These are phyloP conservation scores for Mastigias papua DNA, from an alignment of 30 jellyfish, hydroid and myxozoan species.

Conservation along the genomic window DNA sequence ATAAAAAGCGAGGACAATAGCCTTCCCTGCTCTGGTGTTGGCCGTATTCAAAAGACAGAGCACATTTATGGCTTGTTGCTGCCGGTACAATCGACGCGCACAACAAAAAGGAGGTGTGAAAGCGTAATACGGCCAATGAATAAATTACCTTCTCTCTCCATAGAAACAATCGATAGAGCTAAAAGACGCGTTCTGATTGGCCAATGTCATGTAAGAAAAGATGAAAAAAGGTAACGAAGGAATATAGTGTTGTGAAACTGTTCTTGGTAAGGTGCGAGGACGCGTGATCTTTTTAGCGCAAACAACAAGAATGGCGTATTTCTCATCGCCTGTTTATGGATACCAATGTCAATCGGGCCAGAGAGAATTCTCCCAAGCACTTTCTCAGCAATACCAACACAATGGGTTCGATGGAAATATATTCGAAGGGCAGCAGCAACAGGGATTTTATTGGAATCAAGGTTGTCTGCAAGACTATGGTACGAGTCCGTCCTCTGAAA, in stretches of 20 bases:
- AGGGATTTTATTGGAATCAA: constrained; percentile 25
- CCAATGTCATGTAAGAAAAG: constrained; percentile 21
- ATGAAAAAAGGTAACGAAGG: constrained; percentile 12
- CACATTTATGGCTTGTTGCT: constrained; percentile 50
- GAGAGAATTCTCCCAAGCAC: constrained; percentile 30
- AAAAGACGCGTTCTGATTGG: constrained; percentile 50
- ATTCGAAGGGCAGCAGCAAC: constrained; percentile 41
- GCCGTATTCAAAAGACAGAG: constrained; percentile 21
- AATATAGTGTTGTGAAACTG: constrained; percentile 42
- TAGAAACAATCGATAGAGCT: constrained; percentile 45
- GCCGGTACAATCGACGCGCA: constrained; percentile 64
- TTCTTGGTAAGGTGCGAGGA: constrained; percentile 63
- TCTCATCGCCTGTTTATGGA: constrained; percentile 55
- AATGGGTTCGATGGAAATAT: constrained; percentile 22
- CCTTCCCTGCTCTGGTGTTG: neutral
- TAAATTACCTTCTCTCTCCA: constrained; percentile 52
- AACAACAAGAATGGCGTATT: constrained; percentile 74
- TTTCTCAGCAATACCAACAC: constrained; percentile 8
- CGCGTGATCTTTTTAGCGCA: constrained; percentile 60
- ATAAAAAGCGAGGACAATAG: neutral
- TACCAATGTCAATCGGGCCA: constrained; percentile 10
- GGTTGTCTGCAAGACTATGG: constrained; percentile 16
- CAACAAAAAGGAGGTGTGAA: constrained; percentile 70
- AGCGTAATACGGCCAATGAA: constrained; percentile 78
- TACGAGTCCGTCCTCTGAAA: constrained; percentile 18